Base-by-base conservation (phyloP, 2,888 invertebrate genomes). In the Cactoblastis cactorum region DNA sequence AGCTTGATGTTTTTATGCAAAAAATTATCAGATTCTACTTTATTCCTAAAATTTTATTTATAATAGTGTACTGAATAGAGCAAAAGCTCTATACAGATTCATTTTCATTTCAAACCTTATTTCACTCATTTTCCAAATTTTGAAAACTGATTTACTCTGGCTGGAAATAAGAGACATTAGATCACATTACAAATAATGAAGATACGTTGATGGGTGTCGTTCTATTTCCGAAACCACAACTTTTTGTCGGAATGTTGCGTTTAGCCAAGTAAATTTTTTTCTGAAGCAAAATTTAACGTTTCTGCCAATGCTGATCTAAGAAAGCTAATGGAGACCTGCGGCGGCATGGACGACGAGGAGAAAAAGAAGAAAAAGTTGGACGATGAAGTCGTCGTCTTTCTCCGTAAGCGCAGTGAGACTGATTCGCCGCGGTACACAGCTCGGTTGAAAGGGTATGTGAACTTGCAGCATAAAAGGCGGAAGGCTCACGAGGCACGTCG, bases 381-480 rank as follows among this genome's bases (percentile, higher is more conserved):
- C 50, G 61, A 62, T 43, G 59, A 63, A 48, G 49, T 56, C 19
- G 53, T 62, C 34, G 50, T 47, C 12, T 63, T 62, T 51, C 46
- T 61, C 50, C 43, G 58, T 15, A 63, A 60, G 48, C 53, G 56
- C 6, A 59, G 57, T 37, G 61, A 53, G 37, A 50, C 54, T 8
- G 55, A 60, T 35, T 50, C 55, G 11, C 60, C 59, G 3, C 53
- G 58, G 50, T 61, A 60, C 50, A 39, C 55, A 18, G 53, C 56
- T 3, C 52, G 55, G 3, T 34, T 62, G 22, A 56, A 57, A 43
- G 56, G 50, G 5, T 53, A 55, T 46, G 56, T 55, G n/a, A 49
- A 54, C 34, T 11, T 63, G 37, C 56, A 57, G 47, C 54, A 53
- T 32, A 59, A 61, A 52, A 34, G 53, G 18, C 37, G 50, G 8